Conservation (phyloP, 2,888 invertebrate species). For the Sipha maydis region DNA sequence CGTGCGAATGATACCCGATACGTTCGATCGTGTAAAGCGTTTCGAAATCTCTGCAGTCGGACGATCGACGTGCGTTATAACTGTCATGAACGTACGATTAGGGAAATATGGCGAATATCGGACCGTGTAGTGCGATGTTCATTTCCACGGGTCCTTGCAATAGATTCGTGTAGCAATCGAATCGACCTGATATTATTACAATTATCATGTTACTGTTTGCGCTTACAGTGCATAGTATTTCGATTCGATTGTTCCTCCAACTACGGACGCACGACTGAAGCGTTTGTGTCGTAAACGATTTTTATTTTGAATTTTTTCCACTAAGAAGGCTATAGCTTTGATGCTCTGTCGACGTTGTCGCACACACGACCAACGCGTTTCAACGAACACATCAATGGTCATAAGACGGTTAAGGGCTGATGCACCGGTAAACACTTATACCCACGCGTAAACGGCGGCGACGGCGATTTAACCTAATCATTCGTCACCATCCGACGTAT, state of each 20-base stretch:
- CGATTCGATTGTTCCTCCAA: background rate
- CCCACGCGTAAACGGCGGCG: background rate
- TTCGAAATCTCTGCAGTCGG: background rate
- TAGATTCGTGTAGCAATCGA: background rate
- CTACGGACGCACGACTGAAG: background rate
- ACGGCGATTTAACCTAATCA: background rate
- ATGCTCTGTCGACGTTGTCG: background rate
- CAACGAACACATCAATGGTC: slow-evolving; percentile 1
- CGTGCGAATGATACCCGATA: background rate
- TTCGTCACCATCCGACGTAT: slow-evolving; percentile 8
- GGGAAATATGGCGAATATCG: background rate
- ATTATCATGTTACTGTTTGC: background rate
- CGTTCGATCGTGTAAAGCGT: background rate
- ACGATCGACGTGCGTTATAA: background rate
- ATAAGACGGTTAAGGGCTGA: background rate
- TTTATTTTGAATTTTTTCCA: too few relatives aligned
- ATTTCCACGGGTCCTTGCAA: background rate
- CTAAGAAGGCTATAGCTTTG: background rate
- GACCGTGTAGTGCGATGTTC: background rate
- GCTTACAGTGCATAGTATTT: background rate
- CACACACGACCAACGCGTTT: background rate
- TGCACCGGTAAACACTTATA: slow-evolving; percentile 4
- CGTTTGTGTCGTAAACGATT: background rate
- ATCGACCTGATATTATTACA: background rate
- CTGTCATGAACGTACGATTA: too few relatives aligned